Evolutionary conservation across 2,113 vertebrate species (phyloP), one percentile per base, ranked within the genome.

Genomic region (Alethe diademata): DNA sequence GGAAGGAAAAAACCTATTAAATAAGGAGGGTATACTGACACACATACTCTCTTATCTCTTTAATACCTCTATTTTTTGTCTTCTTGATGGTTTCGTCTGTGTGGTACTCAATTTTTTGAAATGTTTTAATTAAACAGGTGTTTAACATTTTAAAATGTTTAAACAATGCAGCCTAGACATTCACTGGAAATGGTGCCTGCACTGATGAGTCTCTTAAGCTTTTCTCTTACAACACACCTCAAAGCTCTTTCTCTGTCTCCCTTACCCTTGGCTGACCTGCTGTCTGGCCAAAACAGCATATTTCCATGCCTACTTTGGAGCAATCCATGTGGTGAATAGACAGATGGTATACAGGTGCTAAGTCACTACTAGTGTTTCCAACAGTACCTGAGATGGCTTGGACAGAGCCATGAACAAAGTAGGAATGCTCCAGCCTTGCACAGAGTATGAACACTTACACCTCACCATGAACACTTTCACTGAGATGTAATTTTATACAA

Each of bases 31-130:
- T 14, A 50, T 5, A 61, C 8, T 31, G 25, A 85, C n/a, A 85
- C 9, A 33, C 24, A 38, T 19, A 45, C 5, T 36, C 28, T 50
- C 28, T 60, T 29, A n/a, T 12, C 24, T 64, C 8, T 31, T 25
- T 42, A 70, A 65, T n/a, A 47, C 22, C 35, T n/a, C 51, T 70
- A 25, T 26, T 43, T 35, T 12, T 29, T 36, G 18, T 35, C 29
- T 70, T 80, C n/a, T 69, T 66, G 16, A 36, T 6, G 33, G 50
- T 28, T 31, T 36, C 3, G 0, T 17, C 85, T 1, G 0, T 20
- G 11, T 40, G 24, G 57, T n/a, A 92, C 22, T 57, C 5, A 7
- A 28, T 10, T 35, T 57, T 73, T 33, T 5, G 6, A 72, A 85
- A 62, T 15, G 12, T 24, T 54, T 80, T 31, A 22, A 40, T 42